A percentile compares a stretch with the other conserved stretches of the same genome.
phyloP scores from a whole-genome alignment of 2,113 vertebrate genomes.

The Okapia johnstoni region DNA sequence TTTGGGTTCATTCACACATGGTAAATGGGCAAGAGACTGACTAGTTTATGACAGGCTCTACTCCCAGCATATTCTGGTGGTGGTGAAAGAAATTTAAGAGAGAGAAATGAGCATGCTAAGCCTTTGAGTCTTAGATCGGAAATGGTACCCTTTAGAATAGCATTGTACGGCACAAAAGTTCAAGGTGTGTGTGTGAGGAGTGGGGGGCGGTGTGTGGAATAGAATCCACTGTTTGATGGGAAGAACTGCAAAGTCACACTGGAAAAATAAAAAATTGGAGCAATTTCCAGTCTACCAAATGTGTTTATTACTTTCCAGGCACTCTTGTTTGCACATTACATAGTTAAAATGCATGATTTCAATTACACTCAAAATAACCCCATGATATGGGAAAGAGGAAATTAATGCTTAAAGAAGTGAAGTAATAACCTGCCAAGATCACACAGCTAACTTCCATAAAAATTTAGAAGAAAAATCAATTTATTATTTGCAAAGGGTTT shows the following conservation, averaged over 20 bases:
- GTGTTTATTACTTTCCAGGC: neutral
- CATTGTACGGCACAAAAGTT: neutral
- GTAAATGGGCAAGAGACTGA: neutral
- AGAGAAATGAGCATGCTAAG: neutral
- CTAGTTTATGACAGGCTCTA: neutral
- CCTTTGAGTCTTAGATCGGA: neutral
- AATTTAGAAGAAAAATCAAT: neutral
- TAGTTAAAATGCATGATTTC: neutral
- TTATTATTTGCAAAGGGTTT: neutral
- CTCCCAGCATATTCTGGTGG: neutral
- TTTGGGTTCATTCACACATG: neutral
- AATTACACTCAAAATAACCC: neutral
- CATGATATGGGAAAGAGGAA: neutral
- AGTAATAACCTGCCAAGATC: neutral
- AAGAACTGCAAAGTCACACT: neutral
- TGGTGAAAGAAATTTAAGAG: neutral
- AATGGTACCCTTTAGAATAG: neutral
- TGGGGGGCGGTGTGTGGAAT: neutral
- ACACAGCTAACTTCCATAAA: neutral
- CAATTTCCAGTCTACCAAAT: neutral
- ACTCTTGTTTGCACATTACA: neutral
- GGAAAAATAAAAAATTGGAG: neutral
- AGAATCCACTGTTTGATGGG: neutral
- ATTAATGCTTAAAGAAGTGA: slow-evolving; percentile 9
- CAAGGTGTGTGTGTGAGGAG: neutral